Evolutionary conservation across 2,113 vertebrate genomes (phyloP), one percentile per base, ranked within the genome.

Genomic region (Casuarius casuarius): DNA sequence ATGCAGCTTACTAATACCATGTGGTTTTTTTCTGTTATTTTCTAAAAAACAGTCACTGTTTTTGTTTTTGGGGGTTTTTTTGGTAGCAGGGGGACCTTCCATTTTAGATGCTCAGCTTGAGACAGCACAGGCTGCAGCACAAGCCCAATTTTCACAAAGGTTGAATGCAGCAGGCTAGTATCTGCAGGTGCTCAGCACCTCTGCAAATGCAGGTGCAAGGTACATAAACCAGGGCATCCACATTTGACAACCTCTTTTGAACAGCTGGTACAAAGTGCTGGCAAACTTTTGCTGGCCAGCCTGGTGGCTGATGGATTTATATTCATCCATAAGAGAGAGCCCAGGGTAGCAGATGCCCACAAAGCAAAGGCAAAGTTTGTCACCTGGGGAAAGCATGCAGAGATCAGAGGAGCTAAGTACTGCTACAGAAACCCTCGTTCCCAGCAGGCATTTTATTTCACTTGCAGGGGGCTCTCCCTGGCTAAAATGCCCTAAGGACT

Each of bases 321-420:
- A 83, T 68, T 91, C 81, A 52, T 52, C 20, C 74, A 66, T 10
- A 70, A 66, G 42, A 91, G 89, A 46, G 74, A 95, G 33, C 25
- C 58, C 87, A 87, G 84, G 70, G 77, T 29, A 89, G 71, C 87
- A 95, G 91, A 91, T 83, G 71, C 96, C 89, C 1, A 0, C 89
- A 78, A 78, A 95, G 92, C 0, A 1, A 89, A 75, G 84, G 87
- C 91, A 81, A 94, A 89, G 89, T 91, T 90, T 91, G 81, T 96
- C 94, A 89, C 94, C 84, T 73, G 70, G 91, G 77, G 84, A 92
- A 95, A 87, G 58, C 95, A 79, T 29, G 84, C 75, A 56, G 94
- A 97, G 96, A 92, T 94, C 96, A 94, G 94, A 94, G 40, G 58
- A 62, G 56, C 46, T 46, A 31, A 84, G 71, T 4, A 61, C 77